Base-by-base conservation (phyloP, 2,888 invertebrate genomes). In the Corbicula japonica region DNA sequence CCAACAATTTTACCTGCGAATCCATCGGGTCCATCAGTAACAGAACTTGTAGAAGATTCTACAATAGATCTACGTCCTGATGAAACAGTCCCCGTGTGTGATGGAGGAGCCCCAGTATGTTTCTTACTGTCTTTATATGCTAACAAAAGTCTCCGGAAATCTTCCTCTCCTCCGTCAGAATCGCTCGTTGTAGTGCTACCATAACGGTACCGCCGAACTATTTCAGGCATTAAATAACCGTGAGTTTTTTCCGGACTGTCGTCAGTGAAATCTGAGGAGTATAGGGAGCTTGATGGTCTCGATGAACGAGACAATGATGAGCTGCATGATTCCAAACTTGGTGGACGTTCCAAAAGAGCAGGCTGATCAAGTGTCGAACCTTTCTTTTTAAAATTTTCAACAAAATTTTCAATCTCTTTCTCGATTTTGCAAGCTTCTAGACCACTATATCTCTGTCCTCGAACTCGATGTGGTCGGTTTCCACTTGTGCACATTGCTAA, bases 351-450 rank as follows among this genome's bases (percentile, higher is more conserved):
- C 23, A 87, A 61, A 12, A 52, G 66, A 18, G 88, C 88, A 1
- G 87, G 85, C 44, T 79, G 81, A 68, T 90, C 90, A 48, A 89
- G 69, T 8, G 82, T 80, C 28, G 89, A 89, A 15, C 85, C 88
- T 73, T 89, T 88, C 65, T 88, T 85, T 63, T 89, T 88, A 75
- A 91, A 91, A 65, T 88, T 90, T 75, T 91, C 90, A 48, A 91
- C 88, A 84, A 91, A 91, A 50, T 84, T 88, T 74, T 90, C 89
- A 62, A 91, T 91, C 65, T 90, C 89, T 65, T 89, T 87, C 73
- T 91, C 91, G 44, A 91, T 90, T 79, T 90, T 87, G 58, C 80
- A 83, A 32, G 83, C 83, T 56, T 83, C 83, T n/a, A 80, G 61
- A 18, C 83, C 83, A 34, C 72, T 72, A 52, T 83, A 83, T 61